phyloP scores from a whole-genome alignment of 2,797 vertebrate species.

The Poeciliopsis presidionis region DNA sequence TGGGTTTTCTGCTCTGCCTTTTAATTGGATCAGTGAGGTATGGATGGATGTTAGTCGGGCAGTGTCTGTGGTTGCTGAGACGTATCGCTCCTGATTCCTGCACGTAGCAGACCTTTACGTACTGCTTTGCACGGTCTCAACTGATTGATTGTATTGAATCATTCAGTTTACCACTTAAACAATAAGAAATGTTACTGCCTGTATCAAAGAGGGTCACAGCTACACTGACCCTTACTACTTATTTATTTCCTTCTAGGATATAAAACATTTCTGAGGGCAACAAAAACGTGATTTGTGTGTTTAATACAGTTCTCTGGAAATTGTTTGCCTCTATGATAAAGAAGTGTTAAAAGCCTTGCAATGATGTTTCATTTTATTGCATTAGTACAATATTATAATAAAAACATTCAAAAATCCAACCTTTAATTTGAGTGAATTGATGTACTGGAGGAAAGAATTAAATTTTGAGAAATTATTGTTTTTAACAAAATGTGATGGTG shows the following conservation, averaged over 20 bases:
- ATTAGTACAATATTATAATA: not conserved
- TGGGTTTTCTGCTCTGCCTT: slow-evolving; percentile 45
- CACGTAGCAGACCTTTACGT: slow-evolving; percentile 72
- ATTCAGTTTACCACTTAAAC: slow-evolving; percentile 70
- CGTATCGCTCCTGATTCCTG: slow-evolving; percentile 62
- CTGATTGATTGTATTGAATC: slow-evolving; percentile 76
- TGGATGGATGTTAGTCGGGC: slow-evolving; percentile 65
- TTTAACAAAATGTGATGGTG: not conserved
- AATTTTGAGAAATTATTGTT: not conserved
- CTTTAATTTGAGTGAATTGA: not conserved
- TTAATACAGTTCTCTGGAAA: slow-evolving; percentile 12
- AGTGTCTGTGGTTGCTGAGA: slow-evolving; percentile 66
- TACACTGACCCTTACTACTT: slow-evolving; percentile 47
- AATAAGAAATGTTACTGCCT: slow-evolving; percentile 64
- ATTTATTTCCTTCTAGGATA: slow-evolving; percentile 22
- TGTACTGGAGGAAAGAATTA: not conserved
- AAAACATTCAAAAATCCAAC: not conserved
- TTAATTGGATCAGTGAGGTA: slow-evolving; percentile 77
- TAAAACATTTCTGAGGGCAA: not conserved
- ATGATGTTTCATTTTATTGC: not conserved
- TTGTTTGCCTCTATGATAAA: not conserved
- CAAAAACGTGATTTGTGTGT: slow-evolving; percentile 43
- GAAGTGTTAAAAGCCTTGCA: not conserved
- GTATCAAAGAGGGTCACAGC: slow-evolving; percentile 51
- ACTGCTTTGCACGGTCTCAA: slow-evolving; percentile 64